phyloP scores from a whole-genome alignment of 2,797 vertebrate species.

The Psittacula derbiana region DNA sequence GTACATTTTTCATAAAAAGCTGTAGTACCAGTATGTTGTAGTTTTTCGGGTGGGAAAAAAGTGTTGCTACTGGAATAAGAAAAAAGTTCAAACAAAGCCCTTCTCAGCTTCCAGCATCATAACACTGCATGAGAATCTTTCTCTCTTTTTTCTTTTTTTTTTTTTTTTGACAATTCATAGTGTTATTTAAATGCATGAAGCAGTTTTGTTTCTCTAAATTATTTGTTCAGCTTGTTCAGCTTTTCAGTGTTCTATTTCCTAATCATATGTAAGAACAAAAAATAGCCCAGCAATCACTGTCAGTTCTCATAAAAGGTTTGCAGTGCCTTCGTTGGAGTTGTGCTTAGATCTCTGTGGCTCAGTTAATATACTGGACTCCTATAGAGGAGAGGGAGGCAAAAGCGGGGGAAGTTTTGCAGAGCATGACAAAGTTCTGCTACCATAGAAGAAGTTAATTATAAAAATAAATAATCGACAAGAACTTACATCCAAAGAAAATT shows the following conservation, averaged over 20 bases:
- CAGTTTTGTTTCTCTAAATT: constrained; percentile 6
- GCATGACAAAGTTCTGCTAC: neutral
- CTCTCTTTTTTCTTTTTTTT: neutral
- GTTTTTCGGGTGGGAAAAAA: neutral
- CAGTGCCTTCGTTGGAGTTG: neutral
- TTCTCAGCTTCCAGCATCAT: neutral
- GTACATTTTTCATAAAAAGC: neutral
- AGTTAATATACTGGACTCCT: neutral
- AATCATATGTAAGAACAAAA: neutral
- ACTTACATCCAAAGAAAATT: neutral
- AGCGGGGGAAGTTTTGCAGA: neutral
- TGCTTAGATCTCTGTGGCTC: constrained; percentile 8
- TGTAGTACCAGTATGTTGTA: neutral
- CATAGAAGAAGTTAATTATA: neutral
- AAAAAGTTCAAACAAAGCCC: neutral
- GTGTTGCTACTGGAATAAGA: neutral
- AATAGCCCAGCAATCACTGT: neutral
- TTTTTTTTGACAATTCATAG: neutral
- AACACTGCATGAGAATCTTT: neutral
- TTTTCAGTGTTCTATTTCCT: constrained; percentile 37
- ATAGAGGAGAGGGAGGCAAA: neutral
- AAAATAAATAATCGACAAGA: neutral
- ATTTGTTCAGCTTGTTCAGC: constrained; percentile 26
- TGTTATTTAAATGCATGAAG: constrained; percentile 46
- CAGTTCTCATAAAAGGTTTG: constrained; percentile 7